phyloP scores from a whole-genome alignment of 1,140 invertebrate species.

The Thaumetopoea pityocampa region DNA sequence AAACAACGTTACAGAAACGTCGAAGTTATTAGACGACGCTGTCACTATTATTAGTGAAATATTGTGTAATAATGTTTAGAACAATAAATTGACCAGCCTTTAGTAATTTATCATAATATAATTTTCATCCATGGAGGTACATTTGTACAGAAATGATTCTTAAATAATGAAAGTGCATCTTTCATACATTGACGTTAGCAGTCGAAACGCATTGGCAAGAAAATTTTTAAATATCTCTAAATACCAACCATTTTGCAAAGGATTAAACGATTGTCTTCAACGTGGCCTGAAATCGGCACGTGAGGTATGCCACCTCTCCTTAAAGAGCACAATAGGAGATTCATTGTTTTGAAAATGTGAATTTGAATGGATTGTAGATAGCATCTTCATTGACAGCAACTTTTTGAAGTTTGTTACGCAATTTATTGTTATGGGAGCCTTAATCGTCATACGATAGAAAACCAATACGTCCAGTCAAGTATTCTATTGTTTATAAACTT shows the following conservation, averaged over 20 bases:
- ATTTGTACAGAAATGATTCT: too few species aligned
- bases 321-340: slow-evolving; percentile 50
- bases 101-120: too few species aligned
- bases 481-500: not conserved
- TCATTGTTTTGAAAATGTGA: slow-evolving; percentile 45
- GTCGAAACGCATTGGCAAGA: too few species aligned
- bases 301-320: slow-evolving; percentile 42
- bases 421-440: slow-evolving; percentile 20
- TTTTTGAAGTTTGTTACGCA: slow-evolving; percentile 18
- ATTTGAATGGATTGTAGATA: slow-evolving; percentile 52
- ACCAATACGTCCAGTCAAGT: slow-evolving; percentile 5
- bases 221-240: slow-evolving; percentile 9
- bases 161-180: too few species aligned
- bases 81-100: too few species aligned
- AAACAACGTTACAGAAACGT: too few species aligned
- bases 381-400: slow-evolving; percentile 34
- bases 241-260: slow-evolving; percentile 10
- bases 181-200: too few species aligned
- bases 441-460: slow-evolving; percentile 3
- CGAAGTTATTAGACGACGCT: too few species aligned
- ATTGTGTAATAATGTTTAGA: too few species aligned
- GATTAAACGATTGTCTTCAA: slow-evolving; percentile 18
- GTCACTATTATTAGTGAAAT: too few species aligned
- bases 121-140: too few species aligned
- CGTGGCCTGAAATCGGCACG: slow-evolving; percentile 36